Conservation (phyloP, 2,113 vertebrate species). For the Pteronura brasiliensis region DNA sequence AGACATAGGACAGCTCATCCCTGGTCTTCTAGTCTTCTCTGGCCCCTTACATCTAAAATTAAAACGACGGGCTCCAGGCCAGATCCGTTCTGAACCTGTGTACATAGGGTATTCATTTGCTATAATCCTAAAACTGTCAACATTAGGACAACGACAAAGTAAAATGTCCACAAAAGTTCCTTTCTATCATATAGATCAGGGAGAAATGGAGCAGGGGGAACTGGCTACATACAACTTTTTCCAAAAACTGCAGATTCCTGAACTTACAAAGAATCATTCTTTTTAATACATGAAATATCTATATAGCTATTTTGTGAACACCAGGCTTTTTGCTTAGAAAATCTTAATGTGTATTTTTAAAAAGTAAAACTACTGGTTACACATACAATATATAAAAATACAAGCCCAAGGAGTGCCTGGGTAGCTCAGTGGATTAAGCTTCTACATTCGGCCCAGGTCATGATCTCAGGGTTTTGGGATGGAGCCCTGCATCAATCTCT, state of each 20-base stretch:
- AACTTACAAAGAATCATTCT: not conserved
- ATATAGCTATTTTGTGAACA: not conserved
- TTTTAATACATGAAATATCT: not conserved
- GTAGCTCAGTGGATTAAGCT: too few relatives aligned
- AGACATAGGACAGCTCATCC: not conserved
- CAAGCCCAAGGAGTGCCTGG: not conserved
- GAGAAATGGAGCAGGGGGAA: not conserved
- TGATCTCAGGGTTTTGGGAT: too few relatives aligned
- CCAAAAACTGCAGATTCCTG: not conserved
- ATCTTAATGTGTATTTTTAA: not conserved
- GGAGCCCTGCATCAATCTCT: too few relatives aligned
- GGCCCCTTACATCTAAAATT: not conserved
- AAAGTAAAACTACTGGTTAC: not conserved
- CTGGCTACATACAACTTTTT: not conserved
- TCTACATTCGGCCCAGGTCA: too few relatives aligned
- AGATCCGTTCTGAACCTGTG: not conserved
- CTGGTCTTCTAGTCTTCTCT: not conserved
- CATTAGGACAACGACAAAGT: not conserved
- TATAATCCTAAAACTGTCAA: not conserved
- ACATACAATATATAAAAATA: not conserved
- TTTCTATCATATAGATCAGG: not conserved
- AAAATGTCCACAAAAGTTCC: not conserved
- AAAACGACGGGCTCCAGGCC: not conserved
- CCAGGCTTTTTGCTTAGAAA: not conserved
- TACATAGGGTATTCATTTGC: not conserved